These are phyloP conservation scores for Macroramphosus scolopax DNA, from an alignment of 2,797 vertebrate species.

Conservation along the genomic window DNA sequence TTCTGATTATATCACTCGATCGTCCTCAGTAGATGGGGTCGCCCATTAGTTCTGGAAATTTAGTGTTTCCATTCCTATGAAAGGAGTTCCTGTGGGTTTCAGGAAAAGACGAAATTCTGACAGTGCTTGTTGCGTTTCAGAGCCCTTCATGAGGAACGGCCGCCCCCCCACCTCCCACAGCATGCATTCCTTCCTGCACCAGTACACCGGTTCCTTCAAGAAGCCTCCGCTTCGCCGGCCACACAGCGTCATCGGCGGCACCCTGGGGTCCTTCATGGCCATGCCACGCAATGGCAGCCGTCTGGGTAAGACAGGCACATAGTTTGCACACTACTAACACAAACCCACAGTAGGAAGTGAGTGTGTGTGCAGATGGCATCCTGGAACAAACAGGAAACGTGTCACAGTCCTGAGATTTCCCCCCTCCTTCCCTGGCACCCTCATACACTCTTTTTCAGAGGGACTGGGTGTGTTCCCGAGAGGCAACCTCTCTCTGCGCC, in stretches of 20 bases:
- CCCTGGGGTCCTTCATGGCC: constrained; percentile 87
- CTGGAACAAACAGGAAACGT: constrained; percentile 67
- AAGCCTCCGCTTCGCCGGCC: constrained; percentile 91
- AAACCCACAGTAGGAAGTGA: constrained; percentile 40
- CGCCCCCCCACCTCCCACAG: constrained; percentile 93
- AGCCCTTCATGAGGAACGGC: constrained; percentile 95
- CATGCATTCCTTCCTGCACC: constrained; percentile 97
- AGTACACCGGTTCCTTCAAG: constrained; percentile 94
- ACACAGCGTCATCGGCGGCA: constrained; percentile 93
- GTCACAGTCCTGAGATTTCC: constrained; percentile 52
- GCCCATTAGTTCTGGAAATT: too few species aligned
- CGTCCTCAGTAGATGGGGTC: too few species aligned
- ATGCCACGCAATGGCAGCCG: constrained; percentile 94
- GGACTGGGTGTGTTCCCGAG: constrained; percentile 5
- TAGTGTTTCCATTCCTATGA: too few species aligned
- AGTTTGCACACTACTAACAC: constrained; percentile 1
- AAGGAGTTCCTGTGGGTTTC: too few species aligned
- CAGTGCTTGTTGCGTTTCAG: constrained; percentile 34
- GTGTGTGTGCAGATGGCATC: constrained; percentile 60
- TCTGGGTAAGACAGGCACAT: constrained; percentile 81
- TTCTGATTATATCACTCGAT: too few species aligned
- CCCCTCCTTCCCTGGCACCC: constrained; percentile 21
- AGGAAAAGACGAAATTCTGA: neutral
- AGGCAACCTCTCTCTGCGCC: constrained; percentile 9
- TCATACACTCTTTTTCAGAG: constrained; percentile 4